Conservation (phyloP, 2,113 vertebrate species). For the Thymallus thymallus region DNA sequence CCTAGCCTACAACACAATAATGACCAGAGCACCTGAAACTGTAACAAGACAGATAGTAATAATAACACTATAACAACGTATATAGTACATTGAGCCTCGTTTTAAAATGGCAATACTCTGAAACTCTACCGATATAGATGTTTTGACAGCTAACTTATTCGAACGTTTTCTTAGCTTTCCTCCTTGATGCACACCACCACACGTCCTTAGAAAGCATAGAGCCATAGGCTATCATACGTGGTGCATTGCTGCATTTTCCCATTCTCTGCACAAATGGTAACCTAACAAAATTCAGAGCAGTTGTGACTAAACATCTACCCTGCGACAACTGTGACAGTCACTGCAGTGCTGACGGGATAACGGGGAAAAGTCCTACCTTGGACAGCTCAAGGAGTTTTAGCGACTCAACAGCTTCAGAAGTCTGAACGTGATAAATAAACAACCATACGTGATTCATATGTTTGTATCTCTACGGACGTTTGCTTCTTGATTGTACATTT, state of each 20-base stretch:
- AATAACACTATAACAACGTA: neutral
- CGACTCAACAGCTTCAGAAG: conserved; percentile 28
- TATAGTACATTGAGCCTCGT: neutral
- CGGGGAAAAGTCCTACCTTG: conserved; percentile 57
- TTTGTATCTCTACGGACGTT: neutral
- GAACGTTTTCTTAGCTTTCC: neutral
- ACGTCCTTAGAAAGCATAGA: neutral
- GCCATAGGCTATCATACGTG: conserved; percentile 5
- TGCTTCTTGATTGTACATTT: neutral
- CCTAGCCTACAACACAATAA: neutral
- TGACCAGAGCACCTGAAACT: neutral
- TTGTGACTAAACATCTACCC: neutral
- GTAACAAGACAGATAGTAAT: neutral
- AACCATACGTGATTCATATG: neutral
- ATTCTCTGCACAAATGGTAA: conserved; percentile 8
- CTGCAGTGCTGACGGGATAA: conserved; percentile 2
- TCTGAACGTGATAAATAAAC: neutral
- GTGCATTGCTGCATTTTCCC: conserved; percentile 34
- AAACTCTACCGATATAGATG: neutral
- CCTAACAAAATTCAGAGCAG: neutral
- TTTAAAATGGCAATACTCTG: neutral
- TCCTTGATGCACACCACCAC: neutral
- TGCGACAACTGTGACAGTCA: conserved; percentile 1
- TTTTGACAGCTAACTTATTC: neutral
- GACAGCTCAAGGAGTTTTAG: conserved; percentile 52